Base-by-base conservation (phyloP, 2,888 invertebrate species). In the Elgonia sp. region DNA sequence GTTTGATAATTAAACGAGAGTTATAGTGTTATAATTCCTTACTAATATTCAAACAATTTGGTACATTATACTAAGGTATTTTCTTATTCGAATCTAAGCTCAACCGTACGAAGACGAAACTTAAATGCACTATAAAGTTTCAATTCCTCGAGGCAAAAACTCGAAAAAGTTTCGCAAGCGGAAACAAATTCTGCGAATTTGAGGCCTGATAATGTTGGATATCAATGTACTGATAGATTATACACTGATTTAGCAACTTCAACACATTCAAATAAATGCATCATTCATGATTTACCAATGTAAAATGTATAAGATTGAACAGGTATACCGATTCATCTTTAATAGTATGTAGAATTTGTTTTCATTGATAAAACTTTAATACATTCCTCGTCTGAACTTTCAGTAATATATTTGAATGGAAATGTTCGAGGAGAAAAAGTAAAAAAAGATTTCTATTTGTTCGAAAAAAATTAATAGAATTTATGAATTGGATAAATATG, bases 211-310 rank as follows among this genome's bases (percentile, higher is more conserved):
- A 77, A 77, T 69, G 18, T 21, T 60, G 50, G 70, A 46, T 67
- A 62, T 84, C 60, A 75, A 77, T 53, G 84, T 62, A 84, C 70
- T 69, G 70, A 84, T 84, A 76, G 84, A 84, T 84, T 84, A 77
- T 84, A 79, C 77, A 63, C 65, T 70, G 75, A 67, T 75, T 83
- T 67, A 75, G 75, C 18, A 83, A 75, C 46, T 83, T 75, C 67
- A 75, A 67, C 67, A 83, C 75, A 82, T 82, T 82, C 73, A 73
- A 50, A 65, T 18, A 55, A 65, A 82, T 82, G 65, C 60, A 73
- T 82, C 53, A 82, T 82, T 82, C 73, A 55, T 14, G 21, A 73
- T 42, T 18, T 18, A n/a, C 14, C 37, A n/a, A 65, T 73, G 65
- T 46, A 55, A 73, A 65, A 82, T 82, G 65, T 82, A 82, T 82